Evolutionary conservation across 2,113 vertebrate species (phyloP).

Genomic region (Oreotragus oreotragus): DNA sequence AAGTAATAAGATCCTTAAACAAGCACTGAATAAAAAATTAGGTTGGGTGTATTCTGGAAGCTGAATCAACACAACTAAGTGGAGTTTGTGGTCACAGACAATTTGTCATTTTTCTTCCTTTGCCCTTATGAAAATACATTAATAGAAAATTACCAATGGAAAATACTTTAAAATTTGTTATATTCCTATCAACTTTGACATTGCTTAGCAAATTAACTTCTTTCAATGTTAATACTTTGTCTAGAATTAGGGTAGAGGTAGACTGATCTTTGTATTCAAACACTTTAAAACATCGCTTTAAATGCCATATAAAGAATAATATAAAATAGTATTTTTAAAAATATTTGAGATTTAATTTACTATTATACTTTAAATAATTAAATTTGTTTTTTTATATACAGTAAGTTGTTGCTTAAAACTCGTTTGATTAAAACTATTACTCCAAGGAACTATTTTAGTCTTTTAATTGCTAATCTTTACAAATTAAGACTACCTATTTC

Average conservation of each 20-base stretch:
- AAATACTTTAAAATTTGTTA: conserved; percentile 17
- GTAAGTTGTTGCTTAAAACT: conserved; percentile 6
- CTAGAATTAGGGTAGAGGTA: conserved; percentile 30
- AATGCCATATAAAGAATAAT: conserved; percentile 1
- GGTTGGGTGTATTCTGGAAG: background rate
- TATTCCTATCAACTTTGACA: background rate
- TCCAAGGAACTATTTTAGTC: background rate
- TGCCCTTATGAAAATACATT: conserved; percentile 10
- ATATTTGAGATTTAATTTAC: conserved; percentile 36
- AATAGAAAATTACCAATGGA: conserved; percentile 1
- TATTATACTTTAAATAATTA: conserved; percentile 43
- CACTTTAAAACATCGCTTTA: conserved; percentile 29
- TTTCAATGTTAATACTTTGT: background rate
- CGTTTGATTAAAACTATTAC: conserved; percentile 17
- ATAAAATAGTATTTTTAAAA: conserved; percentile 24
- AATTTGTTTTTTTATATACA: background rate
- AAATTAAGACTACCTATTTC: background rate
- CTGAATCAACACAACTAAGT: background rate
- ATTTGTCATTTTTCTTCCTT: conserved; percentile 37
- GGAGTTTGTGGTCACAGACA: background rate
- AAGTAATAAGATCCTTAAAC: background rate
- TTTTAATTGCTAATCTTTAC: background rate
- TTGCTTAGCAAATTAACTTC: conserved; percentile 17
- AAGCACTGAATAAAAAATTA: background rate
- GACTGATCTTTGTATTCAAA: conserved; percentile 20